A percentile compares a stretch with the other conserved stretches of the same genome.
These are phyloP conservation scores for Microtus oregoni DNA, from an alignment of 2,113 vertebrate species.

Conservation along the genomic window DNA sequence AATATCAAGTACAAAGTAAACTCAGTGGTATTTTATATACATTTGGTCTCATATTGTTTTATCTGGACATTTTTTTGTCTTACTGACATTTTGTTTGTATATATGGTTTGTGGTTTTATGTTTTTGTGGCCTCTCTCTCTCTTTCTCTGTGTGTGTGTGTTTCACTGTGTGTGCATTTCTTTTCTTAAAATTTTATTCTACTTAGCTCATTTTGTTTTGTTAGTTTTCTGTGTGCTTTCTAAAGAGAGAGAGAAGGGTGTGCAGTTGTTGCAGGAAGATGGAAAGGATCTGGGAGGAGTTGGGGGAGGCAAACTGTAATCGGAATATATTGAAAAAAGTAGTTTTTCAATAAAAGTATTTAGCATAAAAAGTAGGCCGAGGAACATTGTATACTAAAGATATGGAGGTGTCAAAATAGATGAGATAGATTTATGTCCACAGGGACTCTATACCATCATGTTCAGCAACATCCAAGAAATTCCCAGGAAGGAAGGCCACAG, in stretches of 20 bases:
- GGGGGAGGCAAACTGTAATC: background rate
- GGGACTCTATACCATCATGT: background rate
- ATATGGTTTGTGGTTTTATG: background rate
- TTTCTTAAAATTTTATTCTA: background rate
- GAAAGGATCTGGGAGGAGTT: background rate
- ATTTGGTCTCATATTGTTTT: background rate
- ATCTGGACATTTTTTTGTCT: background rate
- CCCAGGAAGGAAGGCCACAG: constrained; percentile 8
- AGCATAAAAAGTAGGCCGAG: background rate
- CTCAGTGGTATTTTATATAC: background rate
- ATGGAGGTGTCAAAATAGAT: background rate
- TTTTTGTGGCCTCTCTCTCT: background rate
- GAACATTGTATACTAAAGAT: background rate
- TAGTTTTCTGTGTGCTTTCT: background rate
- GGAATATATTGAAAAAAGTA: background rate
- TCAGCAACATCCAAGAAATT: constrained; percentile 28
- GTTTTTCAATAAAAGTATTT: background rate
- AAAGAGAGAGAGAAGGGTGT: background rate
- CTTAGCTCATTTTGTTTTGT: background rate
- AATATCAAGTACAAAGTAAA: background rate
- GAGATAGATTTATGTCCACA: constrained; percentile 5
- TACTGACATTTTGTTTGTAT: background rate
- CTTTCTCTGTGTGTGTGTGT: background rate
- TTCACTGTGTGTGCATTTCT: accelerated
- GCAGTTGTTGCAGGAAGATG: background rate